These are phyloP conservation scores for Nannoperca australis DNA, from an alignment of 2,797 vertebrate genomes.

Conservation along the genomic window DNA sequence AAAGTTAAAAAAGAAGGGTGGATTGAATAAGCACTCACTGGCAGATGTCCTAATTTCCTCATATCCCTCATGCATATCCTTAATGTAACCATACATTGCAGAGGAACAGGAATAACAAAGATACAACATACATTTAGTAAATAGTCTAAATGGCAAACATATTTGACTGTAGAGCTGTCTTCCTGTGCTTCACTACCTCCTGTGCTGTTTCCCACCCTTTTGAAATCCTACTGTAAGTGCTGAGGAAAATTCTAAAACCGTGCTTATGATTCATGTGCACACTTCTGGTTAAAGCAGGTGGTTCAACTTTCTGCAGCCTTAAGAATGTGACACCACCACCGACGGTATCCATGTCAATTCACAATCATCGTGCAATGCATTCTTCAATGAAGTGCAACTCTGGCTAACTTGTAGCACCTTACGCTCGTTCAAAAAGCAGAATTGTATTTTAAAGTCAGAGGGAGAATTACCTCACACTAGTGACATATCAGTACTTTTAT, in stretches of 20 bases:
- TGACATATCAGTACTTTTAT: not conserved
- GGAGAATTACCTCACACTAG: not conserved
- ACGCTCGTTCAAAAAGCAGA: constrained; percentile 8
- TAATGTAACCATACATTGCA: constrained; percentile 1
- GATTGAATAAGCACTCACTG: not conserved
- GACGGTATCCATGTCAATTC: constrained; percentile 20
- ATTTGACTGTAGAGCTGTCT: not conserved
- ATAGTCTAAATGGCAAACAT: not conserved
- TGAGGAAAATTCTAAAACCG: constrained; percentile 4
- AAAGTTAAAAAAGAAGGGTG: not conserved
- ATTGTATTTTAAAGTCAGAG: not conserved
- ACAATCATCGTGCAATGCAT: constrained; percentile 9
- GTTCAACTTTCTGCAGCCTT: constrained; percentile 48
- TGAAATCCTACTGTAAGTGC: not conserved
- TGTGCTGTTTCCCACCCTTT: not conserved
- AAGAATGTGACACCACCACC: constrained; percentile 35
- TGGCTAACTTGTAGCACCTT: not conserved
- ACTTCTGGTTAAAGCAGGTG: constrained; percentile 35
- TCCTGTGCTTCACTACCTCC: not conserved
- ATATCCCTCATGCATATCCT: not conserved
- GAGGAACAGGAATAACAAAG: constrained; percentile 10
- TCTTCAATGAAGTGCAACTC: constrained; percentile 5
- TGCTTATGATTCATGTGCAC: constrained; percentile 15
- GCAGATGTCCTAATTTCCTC: too few relatives aligned
- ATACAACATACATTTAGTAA: constrained; percentile 1